Conservation (phyloP, 2,888 invertebrate species). For the Lasioglossum zephyrum region DNA sequence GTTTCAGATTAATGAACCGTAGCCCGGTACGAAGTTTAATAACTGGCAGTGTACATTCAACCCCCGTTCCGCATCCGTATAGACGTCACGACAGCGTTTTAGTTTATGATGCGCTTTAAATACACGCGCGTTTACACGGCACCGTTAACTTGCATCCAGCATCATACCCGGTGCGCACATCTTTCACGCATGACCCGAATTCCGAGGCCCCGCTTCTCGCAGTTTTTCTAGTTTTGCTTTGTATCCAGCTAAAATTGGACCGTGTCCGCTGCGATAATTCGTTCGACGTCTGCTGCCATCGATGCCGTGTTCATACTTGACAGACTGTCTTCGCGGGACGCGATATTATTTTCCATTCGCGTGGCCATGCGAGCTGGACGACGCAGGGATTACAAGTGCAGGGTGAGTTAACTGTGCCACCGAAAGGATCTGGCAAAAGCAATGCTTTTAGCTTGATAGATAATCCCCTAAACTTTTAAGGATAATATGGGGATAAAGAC, state of each 20-base stretch:
- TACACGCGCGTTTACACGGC: conserved; percentile 9
- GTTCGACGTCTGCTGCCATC: background rate
- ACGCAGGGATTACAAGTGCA: too few species aligned
- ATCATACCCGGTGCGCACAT: background rate
- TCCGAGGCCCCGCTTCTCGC: background rate
- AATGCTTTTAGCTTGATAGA: too few species aligned
- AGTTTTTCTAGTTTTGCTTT: background rate
- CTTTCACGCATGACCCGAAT: conserved; percentile 12
- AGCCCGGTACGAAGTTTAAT: conserved; percentile 25
- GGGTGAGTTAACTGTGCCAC: too few species aligned
- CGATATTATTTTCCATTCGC: background rate
- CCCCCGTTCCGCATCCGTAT: background rate
- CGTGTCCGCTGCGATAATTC: background rate
- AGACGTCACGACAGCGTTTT: conserved; percentile 25
- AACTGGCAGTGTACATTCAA: conserved; percentile 11
- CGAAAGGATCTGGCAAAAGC: too few species aligned
- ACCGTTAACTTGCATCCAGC: background rate
- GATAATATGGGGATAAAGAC: too few species aligned
- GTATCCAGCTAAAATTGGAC: background rate
- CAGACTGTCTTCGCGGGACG: background rate
- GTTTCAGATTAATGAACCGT: conserved; percentile 50
- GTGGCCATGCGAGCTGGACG: too few species aligned
- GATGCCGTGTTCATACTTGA: background rate
- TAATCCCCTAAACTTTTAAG: too few species aligned
- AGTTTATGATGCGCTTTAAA: conserved; percentile 34